Conservation (phyloP, 2,113 vertebrate genomes). For the Gobius niger region DNA sequence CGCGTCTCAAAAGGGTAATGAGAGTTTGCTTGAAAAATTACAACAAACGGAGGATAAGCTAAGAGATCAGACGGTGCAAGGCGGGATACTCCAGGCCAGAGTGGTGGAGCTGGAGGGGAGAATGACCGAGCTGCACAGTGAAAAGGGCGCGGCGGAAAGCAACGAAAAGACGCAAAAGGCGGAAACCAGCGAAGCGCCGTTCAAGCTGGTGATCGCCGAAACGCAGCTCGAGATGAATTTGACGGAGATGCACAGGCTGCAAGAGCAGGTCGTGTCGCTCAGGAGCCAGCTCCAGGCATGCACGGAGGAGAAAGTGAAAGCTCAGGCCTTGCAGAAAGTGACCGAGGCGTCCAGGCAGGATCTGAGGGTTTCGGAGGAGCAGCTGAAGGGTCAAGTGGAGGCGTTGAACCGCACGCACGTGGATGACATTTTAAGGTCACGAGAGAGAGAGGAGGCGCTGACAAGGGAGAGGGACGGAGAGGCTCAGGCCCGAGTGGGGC, state of each 20-base stretch:
- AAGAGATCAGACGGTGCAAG: constrained; percentile 62
- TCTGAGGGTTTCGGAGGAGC: constrained; percentile 77
- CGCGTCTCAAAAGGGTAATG: constrained; percentile 72
- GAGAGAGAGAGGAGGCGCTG: constrained; percentile 77
- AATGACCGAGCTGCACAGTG: constrained; percentile 57
- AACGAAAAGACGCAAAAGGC: constrained; percentile 61
- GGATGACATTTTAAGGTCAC: constrained; percentile 81
- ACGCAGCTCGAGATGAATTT: constrained; percentile 79
- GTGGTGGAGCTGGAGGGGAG: constrained; percentile 62
- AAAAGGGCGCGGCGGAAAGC: constrained; percentile 75
- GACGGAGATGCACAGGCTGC: constrained; percentile 78
- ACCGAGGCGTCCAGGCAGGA: constrained; percentile 75
- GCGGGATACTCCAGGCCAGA: constrained; percentile 69
- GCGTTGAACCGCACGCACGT: constrained; percentile 83
- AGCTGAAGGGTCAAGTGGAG: constrained; percentile 86
- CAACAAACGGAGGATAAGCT: constrained; percentile 72
- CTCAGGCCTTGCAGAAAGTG: constrained; percentile 79
- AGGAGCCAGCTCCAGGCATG: constrained; percentile 75
- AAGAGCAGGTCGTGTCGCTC: constrained; percentile 77
- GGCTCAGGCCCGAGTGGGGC: constrained; percentile 62
- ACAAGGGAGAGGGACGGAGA: constrained; percentile 68
- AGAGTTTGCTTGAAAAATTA: constrained; percentile 72
- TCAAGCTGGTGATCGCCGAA: constrained; percentile 76
- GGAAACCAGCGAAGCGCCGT: constrained; percentile 65
- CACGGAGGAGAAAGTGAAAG: constrained; percentile 75